phyloP scores from a whole-genome alignment of 2,888 invertebrate genomes.

The Iphiclides podalirius region DNA sequence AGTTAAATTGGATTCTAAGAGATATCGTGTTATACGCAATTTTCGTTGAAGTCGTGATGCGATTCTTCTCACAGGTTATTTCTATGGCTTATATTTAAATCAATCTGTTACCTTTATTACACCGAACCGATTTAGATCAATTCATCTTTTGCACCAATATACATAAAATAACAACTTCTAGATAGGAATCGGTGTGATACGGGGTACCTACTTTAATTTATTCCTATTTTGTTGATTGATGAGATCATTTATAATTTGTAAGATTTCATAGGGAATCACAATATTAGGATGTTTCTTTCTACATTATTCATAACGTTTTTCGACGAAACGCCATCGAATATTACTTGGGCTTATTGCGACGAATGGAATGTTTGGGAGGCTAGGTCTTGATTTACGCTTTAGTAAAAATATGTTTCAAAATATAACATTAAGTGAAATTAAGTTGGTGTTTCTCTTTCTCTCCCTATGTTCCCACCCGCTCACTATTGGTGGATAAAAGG shows the following conservation, averaged over 20 bases:
- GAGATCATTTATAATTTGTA: background rate
- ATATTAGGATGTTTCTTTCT: background rate
- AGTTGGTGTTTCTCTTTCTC: conserved; percentile 38
- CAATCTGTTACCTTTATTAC: background rate
- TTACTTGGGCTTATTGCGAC: conserved; percentile 29
- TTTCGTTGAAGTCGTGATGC: too few species aligned
- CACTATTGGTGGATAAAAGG: too few species aligned
- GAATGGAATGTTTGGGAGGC: conserved; percentile 45
- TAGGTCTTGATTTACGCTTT: conserved; percentile 64
- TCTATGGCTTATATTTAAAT: conserved; percentile 15
- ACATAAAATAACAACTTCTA: background rate
- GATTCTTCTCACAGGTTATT: background rate
- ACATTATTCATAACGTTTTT: conserved; percentile 16
- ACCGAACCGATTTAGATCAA: background rate
- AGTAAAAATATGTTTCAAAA: conserved; percentile 57
- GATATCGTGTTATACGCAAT: too few species aligned
- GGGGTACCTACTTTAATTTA: background rate
- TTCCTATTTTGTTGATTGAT: background rate
- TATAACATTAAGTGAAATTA: conserved; percentile 60
- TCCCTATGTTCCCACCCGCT: too few species aligned
- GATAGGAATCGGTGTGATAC: conserved; percentile 1
- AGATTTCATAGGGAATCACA: too few species aligned
- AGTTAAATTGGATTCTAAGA: too few species aligned
- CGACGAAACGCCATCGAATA: conserved; percentile 18
- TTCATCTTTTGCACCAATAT: too few species aligned